A percentile compares a stretch with the other conserved stretches of the same genome.
Evolutionary conservation across 2,888 invertebrate genomes (phyloP).

Genomic region (Heliconius ismenius): DNA sequence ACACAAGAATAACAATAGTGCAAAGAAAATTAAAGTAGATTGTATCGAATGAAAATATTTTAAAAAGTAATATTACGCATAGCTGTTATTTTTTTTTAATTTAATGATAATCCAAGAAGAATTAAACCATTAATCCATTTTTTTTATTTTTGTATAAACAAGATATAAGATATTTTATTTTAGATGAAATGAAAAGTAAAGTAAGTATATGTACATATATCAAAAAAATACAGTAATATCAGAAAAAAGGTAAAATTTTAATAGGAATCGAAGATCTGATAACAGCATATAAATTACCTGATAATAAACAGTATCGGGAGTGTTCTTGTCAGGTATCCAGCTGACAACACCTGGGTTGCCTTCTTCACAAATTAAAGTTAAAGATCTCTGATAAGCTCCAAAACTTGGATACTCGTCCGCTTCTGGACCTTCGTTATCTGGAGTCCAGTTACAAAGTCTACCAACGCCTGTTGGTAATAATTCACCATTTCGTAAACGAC

Average conservation of each 20-base stretch:
- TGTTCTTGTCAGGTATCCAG: slow-evolving; percentile 92
- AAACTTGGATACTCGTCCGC: slow-evolving; percentile 93
- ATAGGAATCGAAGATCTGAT: not conserved
- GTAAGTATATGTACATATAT: not conserved
- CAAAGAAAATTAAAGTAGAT: not conserved
- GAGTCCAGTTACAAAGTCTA: slow-evolving; percentile 93
- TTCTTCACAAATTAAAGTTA: slow-evolving; percentile 90
- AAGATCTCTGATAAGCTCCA: slow-evolving; percentile 92
- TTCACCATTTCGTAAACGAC: slow-evolving; percentile 85
- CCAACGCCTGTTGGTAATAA: slow-evolving; percentile 89
- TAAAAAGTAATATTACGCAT: not conserved
- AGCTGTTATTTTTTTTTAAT: not conserved
- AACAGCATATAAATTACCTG: slow-evolving; percentile 81
- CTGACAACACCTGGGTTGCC: slow-evolving; percentile 92
- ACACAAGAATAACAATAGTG: not conserved
- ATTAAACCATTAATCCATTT: not conserved
- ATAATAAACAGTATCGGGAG: slow-evolving; percentile 96
- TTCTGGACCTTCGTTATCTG: slow-evolving; percentile 85
- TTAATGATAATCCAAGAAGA: not conserved
- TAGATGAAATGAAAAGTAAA: not conserved
- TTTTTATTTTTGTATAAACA: not conserved
- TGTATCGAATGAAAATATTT: not conserved
- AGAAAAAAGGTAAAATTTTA: not conserved
- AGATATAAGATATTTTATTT: not conserved
- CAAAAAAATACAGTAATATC: not conserved